Evolutionary conservation across 1,140 invertebrate genomes (phyloP).

Genomic region (Drosophila parvula): DNA sequence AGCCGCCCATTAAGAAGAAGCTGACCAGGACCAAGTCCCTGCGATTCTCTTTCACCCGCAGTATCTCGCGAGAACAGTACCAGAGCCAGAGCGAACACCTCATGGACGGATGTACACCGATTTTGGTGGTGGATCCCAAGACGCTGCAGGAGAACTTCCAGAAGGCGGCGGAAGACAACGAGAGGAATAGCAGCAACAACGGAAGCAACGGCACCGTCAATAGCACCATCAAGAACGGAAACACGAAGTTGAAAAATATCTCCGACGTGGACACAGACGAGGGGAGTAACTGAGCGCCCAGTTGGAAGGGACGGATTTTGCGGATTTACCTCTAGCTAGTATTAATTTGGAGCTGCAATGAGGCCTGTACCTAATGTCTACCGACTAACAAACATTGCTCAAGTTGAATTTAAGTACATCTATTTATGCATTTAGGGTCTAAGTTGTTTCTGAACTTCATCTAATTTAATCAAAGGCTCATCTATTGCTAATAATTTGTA

Average conservation of each 20-base stretch:
- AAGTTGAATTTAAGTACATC: constrained; percentile 51
- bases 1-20: constrained; percentile 85
- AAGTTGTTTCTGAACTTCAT: constrained; percentile 57
- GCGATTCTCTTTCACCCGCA: constrained; percentile 88
- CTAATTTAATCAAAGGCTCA: constrained; percentile 49
- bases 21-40: constrained; percentile 85
- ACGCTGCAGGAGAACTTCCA: constrained; percentile 70
- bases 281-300: constrained; percentile 68
- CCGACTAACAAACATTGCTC: constrained; percentile 44
- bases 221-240: constrained; percentile 5
- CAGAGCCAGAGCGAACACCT: constrained; percentile 87
- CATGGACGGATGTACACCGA: constrained; percentile 88
- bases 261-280: constrained; percentile 80
- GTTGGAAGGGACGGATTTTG: not conserved
- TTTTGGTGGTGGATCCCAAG: constrained; percentile 85
- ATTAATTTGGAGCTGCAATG: constrained; percentile 69
- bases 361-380: constrained; percentile 57
- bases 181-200: constrained; percentile 41
- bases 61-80: constrained; percentile 87
- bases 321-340: constrained; percentile 43
- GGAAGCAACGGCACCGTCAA: constrained; percentile 20
- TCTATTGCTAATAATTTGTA: constrained; percentile 32
- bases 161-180: constrained; percentile 66
- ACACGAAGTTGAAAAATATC: constrained; percentile 72
- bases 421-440: constrained; percentile 61